Conservation (phyloP, 1,140 invertebrate species). For the Pogonomyrmex californicus region DNA sequence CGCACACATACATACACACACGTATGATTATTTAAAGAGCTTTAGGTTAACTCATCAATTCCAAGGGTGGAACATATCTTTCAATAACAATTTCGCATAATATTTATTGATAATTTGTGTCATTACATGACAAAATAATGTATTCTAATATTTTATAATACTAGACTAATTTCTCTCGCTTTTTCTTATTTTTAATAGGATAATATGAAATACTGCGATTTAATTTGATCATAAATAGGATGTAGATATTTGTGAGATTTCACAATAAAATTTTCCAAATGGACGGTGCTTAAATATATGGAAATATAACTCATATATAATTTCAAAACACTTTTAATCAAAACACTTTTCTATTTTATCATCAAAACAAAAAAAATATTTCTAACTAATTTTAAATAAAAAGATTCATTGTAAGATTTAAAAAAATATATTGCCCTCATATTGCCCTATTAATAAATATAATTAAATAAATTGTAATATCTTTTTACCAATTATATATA, state of each 20-base stretch:
- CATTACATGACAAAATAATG: constrained; percentile 50
- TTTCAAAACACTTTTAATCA: neutral
- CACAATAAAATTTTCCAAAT: neutral
- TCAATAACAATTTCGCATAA: constrained; percentile 65
- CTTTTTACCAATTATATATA: constrained; percentile 26
- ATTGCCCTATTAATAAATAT: constrained; percentile 29
- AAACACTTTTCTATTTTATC: neutral
- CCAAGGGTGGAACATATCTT: constrained; percentile 82
- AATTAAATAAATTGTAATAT: neutral
- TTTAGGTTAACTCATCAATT: constrained; percentile 78
- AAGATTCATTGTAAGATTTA: neutral
- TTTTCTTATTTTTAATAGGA: constrained; percentile 20
- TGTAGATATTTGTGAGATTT: constrained; percentile 13
- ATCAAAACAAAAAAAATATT: neutral
- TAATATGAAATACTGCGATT: constrained; percentile 32
- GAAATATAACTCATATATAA: neutral
- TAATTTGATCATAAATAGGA: constrained; percentile 38
- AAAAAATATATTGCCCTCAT: neutral
- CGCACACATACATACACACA: too few relatives aligned
- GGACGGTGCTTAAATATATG: neutral
- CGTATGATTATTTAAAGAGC: constrained; percentile 58
- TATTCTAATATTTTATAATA: constrained; percentile 13
- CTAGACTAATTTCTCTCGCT: constrained; percentile 24
- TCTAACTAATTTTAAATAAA: neutral
- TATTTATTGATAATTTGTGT: constrained; percentile 47